A percentile compares a stretch with the other conserved stretches of the same genome.
Evolutionary conservation across 2,888 invertebrate genomes (phyloP).

Genomic region (Tachina lurida): DNA sequence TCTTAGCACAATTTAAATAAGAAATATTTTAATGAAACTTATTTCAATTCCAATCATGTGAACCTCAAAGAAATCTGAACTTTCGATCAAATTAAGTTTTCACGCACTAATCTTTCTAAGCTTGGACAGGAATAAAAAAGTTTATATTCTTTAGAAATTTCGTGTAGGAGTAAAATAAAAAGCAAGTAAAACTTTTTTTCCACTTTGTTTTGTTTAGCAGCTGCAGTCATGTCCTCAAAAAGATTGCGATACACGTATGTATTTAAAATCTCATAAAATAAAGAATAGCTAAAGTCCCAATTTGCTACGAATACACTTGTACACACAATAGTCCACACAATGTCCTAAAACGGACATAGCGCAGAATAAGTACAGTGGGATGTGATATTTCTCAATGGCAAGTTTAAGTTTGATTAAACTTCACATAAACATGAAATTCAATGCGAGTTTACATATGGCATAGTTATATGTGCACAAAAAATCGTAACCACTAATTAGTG

Average conservation of each 20-base stretch:
- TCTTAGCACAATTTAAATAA: conserved; percentile 14
- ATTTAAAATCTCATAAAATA: too few species aligned
- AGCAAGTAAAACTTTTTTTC: conserved; percentile 37
- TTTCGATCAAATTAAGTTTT: conserved; percentile 60
- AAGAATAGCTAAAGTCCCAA: too few species aligned
- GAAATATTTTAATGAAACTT: conserved; percentile 3
- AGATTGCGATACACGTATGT: background rate
- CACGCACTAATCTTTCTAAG: conserved; percentile 18
- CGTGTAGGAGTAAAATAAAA: background rate
- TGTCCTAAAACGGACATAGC: background rate
- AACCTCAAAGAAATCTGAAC: conserved; percentile 41
- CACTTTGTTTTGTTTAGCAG: conserved; percentile 12
- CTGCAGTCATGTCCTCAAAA: background rate
- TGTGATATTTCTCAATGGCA: background rate
- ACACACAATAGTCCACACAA: too few species aligned
- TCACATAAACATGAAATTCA: background rate
- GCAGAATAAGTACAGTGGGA: background rate
- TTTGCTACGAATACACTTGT: too few species aligned
- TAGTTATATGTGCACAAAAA: too few species aligned
- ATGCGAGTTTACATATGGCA: too few species aligned
- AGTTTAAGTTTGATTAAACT: background rate
- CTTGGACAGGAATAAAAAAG: conserved; percentile 43
- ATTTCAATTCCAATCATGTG: conserved; percentile 22
- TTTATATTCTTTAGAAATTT: background rate
- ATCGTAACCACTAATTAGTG: too few species aligned